Evolutionary conservation across 2,113 vertebrate genomes (phyloP).

Genomic region (Diglossa brunneiventris): DNA sequence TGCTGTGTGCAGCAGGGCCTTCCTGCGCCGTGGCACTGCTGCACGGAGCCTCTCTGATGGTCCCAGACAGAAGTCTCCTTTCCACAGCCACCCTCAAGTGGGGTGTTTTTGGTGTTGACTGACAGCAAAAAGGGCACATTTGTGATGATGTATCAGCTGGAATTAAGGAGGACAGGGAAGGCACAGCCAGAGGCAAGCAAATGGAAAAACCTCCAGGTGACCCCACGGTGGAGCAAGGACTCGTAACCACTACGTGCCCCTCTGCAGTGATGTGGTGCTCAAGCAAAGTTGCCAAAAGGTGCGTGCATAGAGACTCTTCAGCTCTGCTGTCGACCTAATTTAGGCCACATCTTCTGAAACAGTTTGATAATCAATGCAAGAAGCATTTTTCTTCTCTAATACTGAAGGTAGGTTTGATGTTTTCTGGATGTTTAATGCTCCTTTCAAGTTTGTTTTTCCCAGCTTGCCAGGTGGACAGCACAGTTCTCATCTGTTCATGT

Average conservation of each 20-base stretch:
- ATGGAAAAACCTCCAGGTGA: neutral
- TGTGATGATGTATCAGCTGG: constrained; percentile 12
- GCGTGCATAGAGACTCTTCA: constrained; percentile 53
- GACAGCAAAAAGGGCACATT: constrained; percentile 36
- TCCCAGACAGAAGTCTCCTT: neutral
- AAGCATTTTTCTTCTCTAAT: constrained; percentile 33
- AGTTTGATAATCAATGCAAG: constrained; percentile 2
- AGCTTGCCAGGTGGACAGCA: neutral
- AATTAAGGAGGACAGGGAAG: constrained; percentile 29
- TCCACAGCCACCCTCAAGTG: neutral
- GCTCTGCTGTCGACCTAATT: constrained; percentile 61
- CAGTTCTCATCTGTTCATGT: constrained; percentile 11
- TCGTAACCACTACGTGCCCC: neutral
- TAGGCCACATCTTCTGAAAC: constrained; percentile 58
- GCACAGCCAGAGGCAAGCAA: constrained; percentile 51
- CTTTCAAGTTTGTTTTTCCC: constrained; percentile 15
- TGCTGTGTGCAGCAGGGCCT: neutral
- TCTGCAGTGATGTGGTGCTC: constrained; percentile 9
- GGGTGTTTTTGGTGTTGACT: neutral
- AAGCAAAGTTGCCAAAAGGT: constrained; percentile 26
- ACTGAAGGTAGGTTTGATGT: constrained; percentile 13
- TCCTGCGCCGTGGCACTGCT: neutral
- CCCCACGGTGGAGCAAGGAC: neutral
- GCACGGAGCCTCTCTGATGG: neutral
- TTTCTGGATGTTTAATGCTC: constrained; percentile 9